Evolutionary conservation across 2,797 vertebrate genomes (phyloP), one percentile per base, ranked within the genome.

Genomic region (Microhierax caerulescens): DNA sequence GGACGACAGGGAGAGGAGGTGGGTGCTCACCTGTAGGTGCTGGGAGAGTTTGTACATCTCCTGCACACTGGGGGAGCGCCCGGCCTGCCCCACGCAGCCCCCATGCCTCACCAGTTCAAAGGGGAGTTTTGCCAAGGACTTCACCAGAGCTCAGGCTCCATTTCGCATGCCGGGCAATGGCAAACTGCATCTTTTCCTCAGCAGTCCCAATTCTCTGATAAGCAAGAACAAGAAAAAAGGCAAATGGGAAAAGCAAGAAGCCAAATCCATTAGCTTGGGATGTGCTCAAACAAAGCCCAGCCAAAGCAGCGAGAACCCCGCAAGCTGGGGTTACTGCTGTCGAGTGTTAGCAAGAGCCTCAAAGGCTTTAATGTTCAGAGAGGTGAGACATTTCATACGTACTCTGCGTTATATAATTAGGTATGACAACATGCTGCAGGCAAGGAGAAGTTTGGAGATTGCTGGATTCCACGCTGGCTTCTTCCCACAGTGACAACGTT

Each of bases 361-460:
- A 54, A 34, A 80, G 34, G 43, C 61, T 96, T 95, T 59, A 23
- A 54, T 48, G 90, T 90, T 94, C 73, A 67, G 57, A 93, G 85
- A 70, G 61, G 54, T 2, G 74, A 95, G 80, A 77, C 77, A 82
- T 34, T 47, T 61, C 90, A 22, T 13, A 9, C 59, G 19, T 17
- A 25, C 59, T 11, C 11, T 34, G 72, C 7, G 3, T 54, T 57
- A 32, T 6, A 14, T n/a, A 72, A 93, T 41, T 10, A 69, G 69
- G 28, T 61, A 12, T 88, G 93, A 93, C 92, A 94, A 36, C 10
- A 24, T 0, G 41, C 90, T 95, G 94, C 92, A 90, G 96, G 93
- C 94, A 94, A 90, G 68, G 86, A 69, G 76, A 86, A 78, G 43
- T 75, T 86, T 85, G 93, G 92, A 84, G 85, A 19, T 4, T 43